These are phyloP conservation scores for Bombus affinis DNA, from an alignment of 1,140 invertebrate genomes.

Conservation along the genomic window DNA sequence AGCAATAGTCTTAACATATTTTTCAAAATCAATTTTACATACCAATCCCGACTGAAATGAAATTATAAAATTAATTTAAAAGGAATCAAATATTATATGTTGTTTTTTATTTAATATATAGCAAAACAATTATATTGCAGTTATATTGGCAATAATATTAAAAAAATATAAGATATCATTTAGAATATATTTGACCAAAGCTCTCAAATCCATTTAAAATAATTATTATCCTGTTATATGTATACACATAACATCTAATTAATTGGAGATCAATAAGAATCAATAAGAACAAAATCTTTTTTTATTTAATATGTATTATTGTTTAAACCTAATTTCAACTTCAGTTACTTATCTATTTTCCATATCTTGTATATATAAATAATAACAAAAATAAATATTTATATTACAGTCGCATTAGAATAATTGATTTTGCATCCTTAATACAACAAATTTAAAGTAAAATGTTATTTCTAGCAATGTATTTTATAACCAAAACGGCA, in stretches of 20 bases:
- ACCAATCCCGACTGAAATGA: slow-evolving; percentile 5
- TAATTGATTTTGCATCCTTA: slow-evolving; percentile 3
- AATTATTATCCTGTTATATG: slow-evolving; percentile 12
- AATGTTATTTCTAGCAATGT: neutral
- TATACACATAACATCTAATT: slow-evolving; percentile 14
- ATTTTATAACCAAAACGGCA: neutral
- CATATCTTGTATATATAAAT: slow-evolving; percentile 30
- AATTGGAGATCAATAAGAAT: neutral
- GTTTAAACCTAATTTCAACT: neutral
- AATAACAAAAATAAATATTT: slow-evolving; percentile 51
- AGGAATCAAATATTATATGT: neutral
- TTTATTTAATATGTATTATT: neutral
- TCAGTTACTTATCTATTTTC: slow-evolving; percentile 35
- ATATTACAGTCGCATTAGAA: slow-evolving; percentile 28
- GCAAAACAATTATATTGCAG: slow-evolving; percentile 22
- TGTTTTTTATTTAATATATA: slow-evolving; percentile 31
- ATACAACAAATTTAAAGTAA: neutral
- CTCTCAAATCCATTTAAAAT: slow-evolving; percentile 24
- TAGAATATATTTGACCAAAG: slow-evolving; percentile 57
- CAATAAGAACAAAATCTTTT: neutral
- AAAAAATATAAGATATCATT: slow-evolving; percentile 29
- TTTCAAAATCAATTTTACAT: slow-evolving; percentile 28
- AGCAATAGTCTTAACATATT: slow-evolving; percentile 8
- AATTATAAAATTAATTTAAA: neutral
- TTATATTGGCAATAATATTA: neutral